Base-by-base conservation (phyloP, 92 coral and sea anemone species). In the Zoanthus sansibaricus region DNA sequence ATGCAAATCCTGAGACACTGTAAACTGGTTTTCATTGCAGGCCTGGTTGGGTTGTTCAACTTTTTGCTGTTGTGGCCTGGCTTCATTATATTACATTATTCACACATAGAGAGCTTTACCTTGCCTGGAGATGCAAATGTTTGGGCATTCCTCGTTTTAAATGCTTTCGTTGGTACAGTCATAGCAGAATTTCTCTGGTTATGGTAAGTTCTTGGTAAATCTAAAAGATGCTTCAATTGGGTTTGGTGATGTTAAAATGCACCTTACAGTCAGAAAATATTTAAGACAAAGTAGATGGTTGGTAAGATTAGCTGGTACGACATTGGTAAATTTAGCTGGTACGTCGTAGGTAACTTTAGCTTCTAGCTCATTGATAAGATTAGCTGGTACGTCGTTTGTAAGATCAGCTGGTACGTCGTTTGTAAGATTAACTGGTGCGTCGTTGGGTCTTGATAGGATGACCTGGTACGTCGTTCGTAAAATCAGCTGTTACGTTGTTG, bases 121-220 rank as follows among this genome's bases (percentile, higher is more conserved):
- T 79, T 95, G 9, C 99, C 98, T 17, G 83, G 76, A 9, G 77
- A 49, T 72, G 33, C 74, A 66, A 59, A 75, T 54, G 89, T 92
- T 15, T 97, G 99, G 99, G 98, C 93, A 48, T 97, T 88, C 70
- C 77, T 97, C 46, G 30, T 75, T 45, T 82, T 97, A 48, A 97
- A 97, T 56, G 98, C 98, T 17, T 14, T 97, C 12, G 44, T 97
- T 30, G 99, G 99, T n/a, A 97, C 99, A 25, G 99, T 93, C 11
- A 83, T 97, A 59, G 92, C 99, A 17, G 99, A 97, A 56, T 91
- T 91, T 74, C 64, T 97, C 3, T 97, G 99, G 99, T 83, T 97
- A 48, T 97, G 99, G 99, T 97, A 77, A 90, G 95, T 80, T 31
- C 4, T 25, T 30, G 16, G 15, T 9, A 33, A 30, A 69, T 0